These are phyloP conservation scores for Papilio machaon DNA, from an alignment of 1,140 invertebrate genomes.

Conservation along the genomic window DNA sequence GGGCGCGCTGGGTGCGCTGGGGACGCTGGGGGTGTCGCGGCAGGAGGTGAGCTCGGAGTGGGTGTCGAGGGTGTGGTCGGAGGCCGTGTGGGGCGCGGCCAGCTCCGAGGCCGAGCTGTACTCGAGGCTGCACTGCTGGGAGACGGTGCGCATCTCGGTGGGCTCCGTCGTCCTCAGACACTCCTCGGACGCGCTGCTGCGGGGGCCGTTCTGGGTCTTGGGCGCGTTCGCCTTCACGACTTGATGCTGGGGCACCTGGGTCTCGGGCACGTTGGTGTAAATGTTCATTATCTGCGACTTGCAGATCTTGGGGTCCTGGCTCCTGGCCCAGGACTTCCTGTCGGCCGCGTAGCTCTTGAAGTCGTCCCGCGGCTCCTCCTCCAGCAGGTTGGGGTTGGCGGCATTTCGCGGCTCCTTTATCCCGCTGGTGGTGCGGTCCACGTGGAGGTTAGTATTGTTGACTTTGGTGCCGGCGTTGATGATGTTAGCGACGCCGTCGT, in stretches of 20 bases:
- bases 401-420: slow-evolving; percentile 75
- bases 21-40: slow-evolving; percentile 79
- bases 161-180: slow-evolving; percentile 68
- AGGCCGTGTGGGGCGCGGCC: slow-evolving; percentile 78
- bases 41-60: slow-evolving; percentile 79
- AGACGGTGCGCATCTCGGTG: slow-evolving; percentile 79
- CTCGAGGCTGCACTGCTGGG: slow-evolving; percentile 80
- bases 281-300: slow-evolving; percentile 86
- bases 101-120: slow-evolving; percentile 78
- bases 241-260: slow-evolving; percentile 84
- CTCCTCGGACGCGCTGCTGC: slow-evolving; percentile 74
- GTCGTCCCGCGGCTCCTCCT: slow-evolving; percentile 79
- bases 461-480: slow-evolving; percentile 87
- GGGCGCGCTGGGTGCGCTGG: slow-evolving; percentile 79
- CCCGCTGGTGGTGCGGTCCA: slow-evolving; percentile 83
- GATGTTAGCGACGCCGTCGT: slow-evolving; percentile 84
- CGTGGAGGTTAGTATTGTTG: slow-evolving; percentile 90
- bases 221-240: slow-evolving; percentile 75
- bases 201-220: slow-evolving; percentile 65
- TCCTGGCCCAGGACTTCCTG: slow-evolving; percentile 67
- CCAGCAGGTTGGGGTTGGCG: slow-evolving; percentile 84
- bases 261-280: slow-evolving; percentile 88
- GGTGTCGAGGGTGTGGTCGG: slow-evolving; percentile 79
- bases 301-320: slow-evolving; percentile 71
- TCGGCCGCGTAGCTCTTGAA: slow-evolving; percentile 79